Conservation (phyloP, 1,140 invertebrate genomes). For the Hypothenemus hampei region DNA sequence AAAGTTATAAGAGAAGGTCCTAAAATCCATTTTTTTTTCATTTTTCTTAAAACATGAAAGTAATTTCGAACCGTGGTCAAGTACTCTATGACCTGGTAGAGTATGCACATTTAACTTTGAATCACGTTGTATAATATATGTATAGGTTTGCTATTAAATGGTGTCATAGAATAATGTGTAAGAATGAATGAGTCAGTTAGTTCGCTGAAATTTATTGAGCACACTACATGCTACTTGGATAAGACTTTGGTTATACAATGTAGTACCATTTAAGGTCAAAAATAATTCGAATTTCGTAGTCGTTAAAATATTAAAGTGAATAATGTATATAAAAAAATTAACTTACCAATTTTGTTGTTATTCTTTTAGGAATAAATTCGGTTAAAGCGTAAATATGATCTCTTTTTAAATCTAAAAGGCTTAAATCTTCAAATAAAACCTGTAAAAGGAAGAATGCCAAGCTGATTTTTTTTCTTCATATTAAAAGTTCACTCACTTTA, state of each 20-base stretch:
- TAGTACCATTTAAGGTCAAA: neutral
- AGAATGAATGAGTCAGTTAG: neutral
- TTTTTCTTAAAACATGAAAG: too few species aligned
- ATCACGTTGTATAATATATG: too few species aligned
- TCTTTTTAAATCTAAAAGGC: conserved; percentile 45
- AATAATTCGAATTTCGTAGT: neutral
- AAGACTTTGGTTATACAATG: neutral
- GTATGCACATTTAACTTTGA: too few species aligned
- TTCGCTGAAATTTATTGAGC: neutral
- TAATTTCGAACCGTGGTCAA: too few species aligned
- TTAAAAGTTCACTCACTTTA: conserved; percentile 46
- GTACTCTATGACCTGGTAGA: too few species aligned
- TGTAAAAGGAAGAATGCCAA: conserved; percentile 33
- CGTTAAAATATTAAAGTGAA: conserved; percentile 6
- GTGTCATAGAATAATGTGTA: neutral
- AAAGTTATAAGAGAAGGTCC: too few species aligned
- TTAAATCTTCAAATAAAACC: conserved; percentile 52
- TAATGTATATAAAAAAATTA: neutral
- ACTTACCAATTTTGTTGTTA: conserved; percentile 52
- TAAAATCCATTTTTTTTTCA: too few species aligned
- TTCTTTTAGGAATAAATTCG: conserved; percentile 51
- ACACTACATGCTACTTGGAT: neutral
- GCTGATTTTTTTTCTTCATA: neutral
- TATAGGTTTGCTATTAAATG: too few species aligned
- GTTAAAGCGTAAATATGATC: conserved; percentile 49